A percentile compares a stretch with the other conserved stretches of the same genome.
Evolutionary conservation across 30 jellyfish, hydroid and myxozoan species (phyloP).

Genomic region (Hydractinia symbiolongicarpus): DNA sequence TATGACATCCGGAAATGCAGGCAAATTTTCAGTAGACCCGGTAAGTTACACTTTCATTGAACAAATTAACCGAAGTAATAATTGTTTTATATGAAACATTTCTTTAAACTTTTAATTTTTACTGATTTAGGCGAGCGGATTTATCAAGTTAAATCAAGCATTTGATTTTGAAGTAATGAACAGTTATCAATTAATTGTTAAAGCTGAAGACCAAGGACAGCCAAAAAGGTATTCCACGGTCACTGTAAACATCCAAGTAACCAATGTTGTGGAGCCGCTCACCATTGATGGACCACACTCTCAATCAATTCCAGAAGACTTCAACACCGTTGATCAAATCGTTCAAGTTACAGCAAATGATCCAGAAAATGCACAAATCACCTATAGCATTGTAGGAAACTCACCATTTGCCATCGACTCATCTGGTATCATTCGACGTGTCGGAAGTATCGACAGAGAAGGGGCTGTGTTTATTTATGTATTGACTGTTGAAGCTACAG

Average conservation of each 20-base stretch:
- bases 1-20: constrained; percentile 28
- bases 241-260: constrained; percentile 10
- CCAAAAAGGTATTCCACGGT: constrained; percentile 33
- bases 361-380: constrained; percentile 8
- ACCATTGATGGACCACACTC: constrained; percentile 5
- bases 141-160: constrained; percentile 16
- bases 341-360: constrained; percentile 11
- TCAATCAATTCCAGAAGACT: background rate
- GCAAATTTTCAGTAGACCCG: constrained; percentile 39
- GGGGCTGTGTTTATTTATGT: background rate
- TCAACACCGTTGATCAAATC: background rate
- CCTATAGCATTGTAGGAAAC: background rate
- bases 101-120: background rate
- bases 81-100: background rate
- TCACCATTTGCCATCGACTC: background rate
- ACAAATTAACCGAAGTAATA: constrained; percentile 33
- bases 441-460: background rate
- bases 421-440: background rate
- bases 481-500: constrained; percentile 37
- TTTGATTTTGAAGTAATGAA: constrained; percentile 59
- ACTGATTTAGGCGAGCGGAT: background rate
- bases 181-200: constrained; percentile 36
- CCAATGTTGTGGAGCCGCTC: background rate
- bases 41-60: background rate
- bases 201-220: constrained; percentile 66